Conservation (phyloP, 2,113 vertebrate species). For the Pycnonotus jocosus region DNA sequence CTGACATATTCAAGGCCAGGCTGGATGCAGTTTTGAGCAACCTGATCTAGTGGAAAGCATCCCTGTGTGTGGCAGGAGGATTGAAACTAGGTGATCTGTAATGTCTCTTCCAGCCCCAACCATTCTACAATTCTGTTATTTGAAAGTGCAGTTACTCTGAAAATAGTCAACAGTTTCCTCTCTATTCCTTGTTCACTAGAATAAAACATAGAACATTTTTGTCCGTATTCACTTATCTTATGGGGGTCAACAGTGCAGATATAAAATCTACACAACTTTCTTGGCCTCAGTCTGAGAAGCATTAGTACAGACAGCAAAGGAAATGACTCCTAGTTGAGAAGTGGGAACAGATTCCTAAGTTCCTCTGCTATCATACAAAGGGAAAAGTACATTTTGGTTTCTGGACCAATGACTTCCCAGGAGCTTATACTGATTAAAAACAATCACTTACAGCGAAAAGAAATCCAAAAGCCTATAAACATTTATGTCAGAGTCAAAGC, state of each 20-base stretch:
- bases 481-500: constrained; percentile 50
- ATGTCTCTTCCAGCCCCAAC: background rate
- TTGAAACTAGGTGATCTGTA: background rate
- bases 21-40: background rate
- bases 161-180: background rate
- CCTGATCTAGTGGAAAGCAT: background rate
- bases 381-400: background rate
- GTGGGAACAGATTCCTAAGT: background rate
- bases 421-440: background rate
- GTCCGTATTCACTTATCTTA: background rate
- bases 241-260: background rate
- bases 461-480: constrained; percentile 43
- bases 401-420: background rate
- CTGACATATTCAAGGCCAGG: background rate
- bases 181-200: background rate
- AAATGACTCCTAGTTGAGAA: background rate
- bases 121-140: background rate
- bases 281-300: background rate
- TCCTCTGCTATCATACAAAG: background rate
- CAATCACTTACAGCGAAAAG: background rate
- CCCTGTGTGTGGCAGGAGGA: background rate
- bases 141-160: background rate
- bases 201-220: background rate
- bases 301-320: background rate
- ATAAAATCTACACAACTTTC: background rate